Base-by-base conservation (phyloP, 2,888 invertebrate genomes). In the Panopea generosa region DNA sequence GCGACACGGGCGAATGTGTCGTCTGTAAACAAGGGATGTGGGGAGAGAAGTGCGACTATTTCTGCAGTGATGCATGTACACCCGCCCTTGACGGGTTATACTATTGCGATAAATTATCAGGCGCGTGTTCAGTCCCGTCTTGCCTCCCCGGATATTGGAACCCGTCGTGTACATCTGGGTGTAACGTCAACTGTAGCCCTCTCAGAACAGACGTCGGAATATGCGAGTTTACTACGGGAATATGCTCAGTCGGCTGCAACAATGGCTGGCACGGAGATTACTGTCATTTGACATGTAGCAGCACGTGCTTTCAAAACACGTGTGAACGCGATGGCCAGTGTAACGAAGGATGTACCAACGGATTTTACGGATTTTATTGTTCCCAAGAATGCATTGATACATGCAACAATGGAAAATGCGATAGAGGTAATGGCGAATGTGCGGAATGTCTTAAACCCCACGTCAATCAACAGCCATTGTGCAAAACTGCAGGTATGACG, bases 401-500 rank as follows among this genome's bases (percentile, higher is more conserved):
- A 0, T 75, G 75, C 40, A 61, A 52, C 6, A 65, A 75, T 52
- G 29, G 59, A 16, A 29, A 18, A 14, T 75, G 75, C 27, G 65
- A 75, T 49, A 26, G 69, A 47, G 22, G 14, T 1, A 22, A 24
- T 18, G 75, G 75, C 9, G 33, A 14, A n/a, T 75, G 75, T 43
- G n/a, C 43, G 9, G 66, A 47, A 9, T 75, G 75, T 61, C 20
- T 49, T 18, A 78, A 74, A 29, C 57, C 62, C 0, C 27, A 24
- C 1, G 38, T 53, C 3, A 11, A 45, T 26, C 78, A 71, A 52
- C 60, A 61, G 0, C 24, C 66, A 2, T 33, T 74, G 0, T 78
- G 78, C 55, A 45, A 74, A 49, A 47, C 52, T 7, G 78, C 78
- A 43, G 67, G 78, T 78, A 66, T 57, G 74, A 65, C 11, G 7